Conservation (phyloP, 1,140 invertebrate genomes). For the Luehdorfia chinensis region DNA sequence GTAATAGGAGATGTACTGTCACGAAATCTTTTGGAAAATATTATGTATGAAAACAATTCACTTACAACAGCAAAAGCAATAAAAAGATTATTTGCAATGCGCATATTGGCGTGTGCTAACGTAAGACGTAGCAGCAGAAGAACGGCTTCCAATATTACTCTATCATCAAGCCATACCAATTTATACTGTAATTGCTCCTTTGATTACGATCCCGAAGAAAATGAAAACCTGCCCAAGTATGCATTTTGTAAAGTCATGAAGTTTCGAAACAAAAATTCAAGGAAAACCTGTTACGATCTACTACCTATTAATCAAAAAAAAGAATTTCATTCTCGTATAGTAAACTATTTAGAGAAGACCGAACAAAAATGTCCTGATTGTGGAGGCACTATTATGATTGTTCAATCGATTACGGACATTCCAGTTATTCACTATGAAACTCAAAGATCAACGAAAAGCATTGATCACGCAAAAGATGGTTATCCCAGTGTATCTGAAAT, state of each 20-base stretch:
- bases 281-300: slow-evolving; percentile 70
- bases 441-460: neutral
- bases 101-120: slow-evolving; percentile 58
- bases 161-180: slow-evolving; percentile 30
- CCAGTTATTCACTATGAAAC: slow-evolving; percentile 13
- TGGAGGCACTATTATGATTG: slow-evolving; percentile 57
- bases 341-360: slow-evolving; percentile 67
- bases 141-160: slow-evolving; percentile 23
- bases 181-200: slow-evolving; percentile 58
- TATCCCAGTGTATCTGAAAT: slow-evolving; percentile 1
- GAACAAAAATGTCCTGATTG: slow-evolving; percentile 68
- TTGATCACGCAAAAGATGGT: slow-evolving; percentile 12
- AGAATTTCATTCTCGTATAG: slow-evolving; percentile 73
- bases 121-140: slow-evolving; percentile 32
- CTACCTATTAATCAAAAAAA: slow-evolving; percentile 75
- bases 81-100: slow-evolving; percentile 63
- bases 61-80: slow-evolving; percentile 62
- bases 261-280: slow-evolving; percentile 66
- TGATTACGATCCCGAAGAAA: slow-evolving; percentile 48
- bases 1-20: slow-evolving; percentile 74
- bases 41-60: slow-evolving; percentile 70
- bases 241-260: slow-evolving; percentile 75
- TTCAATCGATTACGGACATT: slow-evolving; percentile 45
- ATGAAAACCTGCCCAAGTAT: slow-evolving; percentile 65
- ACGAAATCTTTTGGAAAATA: slow-evolving; percentile 64